Conservation (phyloP, 2,113 vertebrate genomes). For the Ailurus styani region DNA sequence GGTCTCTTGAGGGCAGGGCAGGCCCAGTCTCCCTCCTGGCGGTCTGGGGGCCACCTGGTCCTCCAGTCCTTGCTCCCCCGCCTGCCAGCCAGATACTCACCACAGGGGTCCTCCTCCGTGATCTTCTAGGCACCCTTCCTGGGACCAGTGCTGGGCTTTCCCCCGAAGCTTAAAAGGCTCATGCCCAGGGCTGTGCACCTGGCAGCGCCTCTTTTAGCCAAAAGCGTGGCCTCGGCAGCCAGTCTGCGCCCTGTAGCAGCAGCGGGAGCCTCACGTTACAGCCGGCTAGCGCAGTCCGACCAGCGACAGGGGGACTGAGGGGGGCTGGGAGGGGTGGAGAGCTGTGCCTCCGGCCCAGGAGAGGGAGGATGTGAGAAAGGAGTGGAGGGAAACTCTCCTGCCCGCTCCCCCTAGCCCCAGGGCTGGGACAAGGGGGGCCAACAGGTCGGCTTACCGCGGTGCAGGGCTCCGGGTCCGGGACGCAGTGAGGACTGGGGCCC, state of each 20-base stretch:
- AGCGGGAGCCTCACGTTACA: conserved; percentile 52
- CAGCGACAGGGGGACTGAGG: conserved; percentile 27
- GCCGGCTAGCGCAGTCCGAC: not conserved
- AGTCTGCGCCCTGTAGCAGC: conserved; percentile 42
- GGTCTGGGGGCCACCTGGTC: not conserved
- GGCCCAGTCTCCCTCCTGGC: not conserved
- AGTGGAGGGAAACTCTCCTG: not conserved
- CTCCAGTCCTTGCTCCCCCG: not conserved
- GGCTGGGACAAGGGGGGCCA: conserved; percentile 28
- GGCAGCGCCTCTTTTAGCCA: conserved; percentile 50
- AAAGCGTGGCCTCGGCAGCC: conserved; percentile 54
- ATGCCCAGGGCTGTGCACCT: conserved; percentile 62
- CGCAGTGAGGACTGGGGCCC: conserved; percentile 22
- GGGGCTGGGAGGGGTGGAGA: conserved; percentile 44
- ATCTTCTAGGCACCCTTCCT: conserved; percentile 52
- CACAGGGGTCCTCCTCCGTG: not conserved
- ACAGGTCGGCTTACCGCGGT: conserved; percentile 53
- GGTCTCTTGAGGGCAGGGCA: not conserved
- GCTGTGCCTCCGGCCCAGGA: not conserved
- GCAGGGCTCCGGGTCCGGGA: conserved; percentile 35
- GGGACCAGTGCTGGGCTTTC: conserved; percentile 24
- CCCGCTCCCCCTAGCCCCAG: not conserved
- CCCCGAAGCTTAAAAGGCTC: conserved; percentile 18
- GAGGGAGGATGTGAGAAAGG: conserved; percentile 2
- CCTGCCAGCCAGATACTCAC: conserved; percentile 53